Evolutionary conservation across 64 coral and sea anemone species (phyloP), one percentile per base, ranked within the genome.

Genomic region (Platygyra sinensis): DNA sequence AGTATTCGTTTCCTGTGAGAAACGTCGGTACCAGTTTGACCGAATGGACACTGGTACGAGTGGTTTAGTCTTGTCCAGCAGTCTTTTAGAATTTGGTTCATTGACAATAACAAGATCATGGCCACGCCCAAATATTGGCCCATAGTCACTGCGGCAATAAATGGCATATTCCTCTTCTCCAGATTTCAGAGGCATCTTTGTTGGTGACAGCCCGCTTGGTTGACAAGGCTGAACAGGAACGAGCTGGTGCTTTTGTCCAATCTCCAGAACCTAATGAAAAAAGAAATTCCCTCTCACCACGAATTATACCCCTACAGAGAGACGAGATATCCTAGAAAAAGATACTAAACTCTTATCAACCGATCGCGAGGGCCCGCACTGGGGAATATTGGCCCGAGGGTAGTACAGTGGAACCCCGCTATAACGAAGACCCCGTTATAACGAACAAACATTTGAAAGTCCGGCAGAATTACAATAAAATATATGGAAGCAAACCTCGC

Each of bases 181-280:
- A 30, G 8, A 2, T 13, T 16, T 57, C 78, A 80, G n/a, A 59
- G 78, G 42, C 78, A 80, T 59, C 78, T 59, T 80, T 29, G 50
- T 62, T 12, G 78, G 38, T 54, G 24, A 17, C 50, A 59, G 14
- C 78, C 78, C 14, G 30, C 54, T 19, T 8, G 50, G 78, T 80
- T 80, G 28, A 54, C 50, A 11, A 80, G 46, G 5, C 50, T 80
- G 78, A 80, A 80, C 42, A 80, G 13, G 78, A 80, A 80, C 27
- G 78, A 80, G 72, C 10, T 3, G 72, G 16, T 25, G 28, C 72
- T 16, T 19, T 33, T 38, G 3, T 74, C 11, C 2, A 33, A 11
- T 12, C 32, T 17, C 72, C 72, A 33, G 72, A 74, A 74, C 8
- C 72, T 74, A n/a, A 25, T 13, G 31, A 38, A 18, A 36, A 17